These are phyloP conservation scores for Valencia hispanica DNA, from an alignment of 2,797 vertebrate species.

Conservation along the genomic window DNA sequence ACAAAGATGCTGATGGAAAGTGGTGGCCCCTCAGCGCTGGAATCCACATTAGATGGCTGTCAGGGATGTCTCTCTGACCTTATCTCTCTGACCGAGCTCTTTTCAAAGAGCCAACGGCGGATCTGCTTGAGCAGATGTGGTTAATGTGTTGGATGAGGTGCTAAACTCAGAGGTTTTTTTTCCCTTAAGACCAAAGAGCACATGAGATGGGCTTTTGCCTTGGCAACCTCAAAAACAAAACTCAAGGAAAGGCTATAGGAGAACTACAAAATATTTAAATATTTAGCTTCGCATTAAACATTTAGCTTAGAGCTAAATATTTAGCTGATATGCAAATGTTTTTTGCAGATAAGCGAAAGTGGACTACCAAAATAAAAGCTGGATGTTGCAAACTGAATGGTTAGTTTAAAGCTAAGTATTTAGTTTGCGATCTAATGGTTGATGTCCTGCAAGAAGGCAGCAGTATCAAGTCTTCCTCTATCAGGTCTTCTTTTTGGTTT, in stretches of 20 bases:
- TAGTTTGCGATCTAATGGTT: too few species aligned
- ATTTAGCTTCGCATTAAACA: too few species aligned
- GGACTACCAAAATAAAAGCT: too few species aligned
- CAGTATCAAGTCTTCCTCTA: neutral
- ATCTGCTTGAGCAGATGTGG: constrained; percentile 44
- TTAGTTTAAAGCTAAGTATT: too few species aligned
- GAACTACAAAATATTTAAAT: too few species aligned
- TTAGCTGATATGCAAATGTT: too few species aligned
- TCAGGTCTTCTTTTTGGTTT: neutral
- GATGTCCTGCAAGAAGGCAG: neutral
- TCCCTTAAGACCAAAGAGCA: neutral
- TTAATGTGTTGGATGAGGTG: constrained; percentile 32
- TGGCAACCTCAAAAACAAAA: neutral
- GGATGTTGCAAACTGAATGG: too few species aligned
- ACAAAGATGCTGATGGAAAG: constrained; percentile 59
- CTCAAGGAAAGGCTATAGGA: too few species aligned
- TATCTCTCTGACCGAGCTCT: constrained; percentile 20
- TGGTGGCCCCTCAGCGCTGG: constrained; percentile 33
- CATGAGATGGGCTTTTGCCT: neutral
- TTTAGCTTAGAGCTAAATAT: too few species aligned
- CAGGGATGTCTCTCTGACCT: neutral
- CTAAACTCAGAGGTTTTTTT: constrained; percentile 16
- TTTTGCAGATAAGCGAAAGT: too few species aligned
- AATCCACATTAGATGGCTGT: constrained; percentile 31
- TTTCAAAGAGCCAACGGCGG: constrained; percentile 42